A percentile compares a stretch with the other conserved stretches of the same genome.
These are phyloP conservation scores for Metacarcinus magister DNA, from an alignment of 2,888 invertebrate species.

Conservation along the genomic window DNA sequence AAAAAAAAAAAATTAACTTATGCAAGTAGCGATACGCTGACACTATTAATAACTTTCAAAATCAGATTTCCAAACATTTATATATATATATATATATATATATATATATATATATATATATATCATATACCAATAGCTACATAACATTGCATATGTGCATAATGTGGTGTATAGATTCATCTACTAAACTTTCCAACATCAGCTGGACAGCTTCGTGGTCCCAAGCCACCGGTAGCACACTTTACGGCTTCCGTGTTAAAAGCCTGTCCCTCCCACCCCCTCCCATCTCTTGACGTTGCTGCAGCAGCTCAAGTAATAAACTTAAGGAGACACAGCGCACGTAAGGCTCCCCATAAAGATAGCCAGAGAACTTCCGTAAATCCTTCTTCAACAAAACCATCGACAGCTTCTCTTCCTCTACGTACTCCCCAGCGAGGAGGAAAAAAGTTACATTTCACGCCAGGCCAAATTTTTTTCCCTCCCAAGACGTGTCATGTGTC, in stretches of 20 bases:
- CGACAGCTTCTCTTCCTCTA: conserved; percentile 10
- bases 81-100: no score
- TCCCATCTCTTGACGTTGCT: background rate
- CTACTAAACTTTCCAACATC: background rate
- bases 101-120: background rate
- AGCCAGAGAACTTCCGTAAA: conserved; percentile 22
- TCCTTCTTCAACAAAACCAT: conserved; percentile 29
- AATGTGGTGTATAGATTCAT: background rate
- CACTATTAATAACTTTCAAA: background rate
- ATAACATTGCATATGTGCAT: background rate
- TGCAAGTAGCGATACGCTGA: background rate
- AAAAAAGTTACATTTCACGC: background rate
- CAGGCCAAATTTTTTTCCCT: background rate
- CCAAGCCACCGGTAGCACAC: background rate
- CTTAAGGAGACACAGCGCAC: conserved; percentile 59
- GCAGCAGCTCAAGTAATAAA: conserved; percentile 50
- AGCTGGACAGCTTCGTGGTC: background rate
- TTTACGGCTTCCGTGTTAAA: background rate
- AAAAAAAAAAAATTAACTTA: background rate
- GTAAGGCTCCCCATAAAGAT: conserved; percentile 55
- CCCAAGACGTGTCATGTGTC: background rate
- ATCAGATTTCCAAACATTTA: background rate
- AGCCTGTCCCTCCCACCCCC: background rate
- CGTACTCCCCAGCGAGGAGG: background rate
- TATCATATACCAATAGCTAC: background rate